These are phyloP conservation scores for Lutraria rhynchaena DNA, from an alignment of 1,140 invertebrate species.

Conservation along the genomic window DNA sequence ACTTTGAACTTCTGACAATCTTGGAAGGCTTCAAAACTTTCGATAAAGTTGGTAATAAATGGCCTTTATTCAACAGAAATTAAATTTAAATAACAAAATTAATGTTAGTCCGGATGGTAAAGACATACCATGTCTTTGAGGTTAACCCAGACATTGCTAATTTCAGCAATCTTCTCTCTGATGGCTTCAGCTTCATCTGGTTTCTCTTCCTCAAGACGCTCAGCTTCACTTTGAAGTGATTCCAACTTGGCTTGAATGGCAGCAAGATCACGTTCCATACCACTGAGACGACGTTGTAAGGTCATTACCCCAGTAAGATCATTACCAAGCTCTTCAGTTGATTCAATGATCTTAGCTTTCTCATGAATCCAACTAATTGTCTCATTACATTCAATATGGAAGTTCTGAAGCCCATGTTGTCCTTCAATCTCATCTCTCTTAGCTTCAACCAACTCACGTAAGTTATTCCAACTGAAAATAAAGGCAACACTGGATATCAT, in stretches of 20 bases:
- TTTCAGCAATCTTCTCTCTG: slow-evolving; percentile 94
- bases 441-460: slow-evolving; percentile 94
- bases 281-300: slow-evolving; percentile 93
- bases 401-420: slow-evolving; percentile 98
- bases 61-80: too few species aligned
- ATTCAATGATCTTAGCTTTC: slow-evolving; percentile 98
- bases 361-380: slow-evolving; percentile 99
- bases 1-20: too few species aligned
- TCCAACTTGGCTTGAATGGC: slow-evolving; percentile 99
- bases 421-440: slow-evolving; percentile 97
- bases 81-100: too few species aligned
- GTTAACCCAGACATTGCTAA: slow-evolving; percentile 96
- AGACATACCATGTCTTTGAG: slow-evolving; percentile 94
- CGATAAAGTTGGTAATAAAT: too few species aligned
- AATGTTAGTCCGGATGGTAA: too few species aligned
- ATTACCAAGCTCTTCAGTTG: slow-evolving; percentile 96
- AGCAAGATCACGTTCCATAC: slow-evolving; percentile 99
- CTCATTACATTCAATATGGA: slow-evolving; percentile 99
- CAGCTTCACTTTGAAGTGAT: slow-evolving; percentile 95
- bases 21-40: too few species aligned
- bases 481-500: background rate
- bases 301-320: slow-evolving; percentile 89
- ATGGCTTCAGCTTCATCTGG: slow-evolving; percentile 98
- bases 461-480: slow-evolving; percentile 84
- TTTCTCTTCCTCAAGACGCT: slow-evolving; percentile 94